phyloP scores from a whole-genome alignment of 2,113 vertebrate genomes.

The Carassius carassius region DNA sequence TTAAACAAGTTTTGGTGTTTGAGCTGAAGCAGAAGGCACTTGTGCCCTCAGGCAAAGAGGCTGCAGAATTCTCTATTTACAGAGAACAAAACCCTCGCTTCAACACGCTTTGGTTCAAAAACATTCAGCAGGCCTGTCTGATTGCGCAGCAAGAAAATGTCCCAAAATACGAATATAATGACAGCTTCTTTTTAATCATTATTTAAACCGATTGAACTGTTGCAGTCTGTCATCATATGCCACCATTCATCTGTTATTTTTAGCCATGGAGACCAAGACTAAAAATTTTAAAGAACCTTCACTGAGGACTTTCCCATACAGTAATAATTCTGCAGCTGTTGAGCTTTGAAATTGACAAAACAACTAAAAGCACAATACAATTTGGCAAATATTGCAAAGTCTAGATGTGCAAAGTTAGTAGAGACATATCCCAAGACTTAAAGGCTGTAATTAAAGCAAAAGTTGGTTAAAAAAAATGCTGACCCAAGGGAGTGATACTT shows the following conservation, averaged over 20 bases:
- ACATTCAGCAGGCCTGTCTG: slow-evolving; percentile 54
- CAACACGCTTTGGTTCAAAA: slow-evolving; percentile 50
- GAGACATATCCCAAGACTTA: no score
- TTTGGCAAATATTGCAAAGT: neutral
- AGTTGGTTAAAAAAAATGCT: no score
- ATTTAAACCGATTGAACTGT: neutral
- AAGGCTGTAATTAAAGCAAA: no score
- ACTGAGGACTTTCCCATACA: neutral
- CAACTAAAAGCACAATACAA: neutral
- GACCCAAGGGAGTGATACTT: no score
- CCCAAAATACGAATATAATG: neutral
- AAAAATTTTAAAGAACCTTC: neutral
- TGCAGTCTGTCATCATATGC: neutral
- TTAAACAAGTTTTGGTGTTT: slow-evolving; percentile 66
- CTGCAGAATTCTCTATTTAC: slow-evolving; percentile 74
- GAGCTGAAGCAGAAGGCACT: slow-evolving; percentile 65
- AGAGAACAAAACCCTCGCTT: slow-evolving; percentile 57
- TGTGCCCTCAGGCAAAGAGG: slow-evolving; percentile 66
- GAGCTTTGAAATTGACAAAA: neutral
- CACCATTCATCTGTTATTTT: neutral
- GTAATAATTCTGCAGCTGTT: neutral
- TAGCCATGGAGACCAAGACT: neutral
- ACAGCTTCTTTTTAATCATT: neutral
- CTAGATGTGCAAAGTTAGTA: no score
- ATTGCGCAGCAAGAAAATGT: neutral